Base-by-base conservation (phyloP, 2,888 invertebrate genomes). In the Andricus curvator region DNA sequence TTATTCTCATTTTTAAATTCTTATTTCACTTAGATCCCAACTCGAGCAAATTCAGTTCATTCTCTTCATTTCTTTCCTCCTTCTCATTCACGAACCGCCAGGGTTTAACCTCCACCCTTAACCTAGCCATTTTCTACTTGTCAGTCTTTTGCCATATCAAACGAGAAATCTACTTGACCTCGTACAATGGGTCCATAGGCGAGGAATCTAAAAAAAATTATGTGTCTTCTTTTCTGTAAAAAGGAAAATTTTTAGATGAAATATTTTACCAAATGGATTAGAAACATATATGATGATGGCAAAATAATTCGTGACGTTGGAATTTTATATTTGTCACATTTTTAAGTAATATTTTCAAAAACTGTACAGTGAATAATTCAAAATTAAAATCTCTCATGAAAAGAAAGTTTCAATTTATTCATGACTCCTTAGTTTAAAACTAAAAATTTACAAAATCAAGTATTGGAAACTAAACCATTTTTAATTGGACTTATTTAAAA, bases 11-110 rank as follows among this genome's bases (percentile, higher is more conserved):
- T 25, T 62, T 62, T 62, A 1, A 62, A 62, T 13, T 62, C 25
- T 62, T n/a, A n/a, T 64, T 64, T 64, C 64, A 64, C 64, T 64
- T 64, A 64, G 8, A 29, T 64, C 25, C 8, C 64, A 64, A 17
- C 64, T 64, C 64, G 25, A 64, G 29, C 29, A 64, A 64, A 17
- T 64, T 17, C 25, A 64, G 29, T 29, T 64, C 29, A 25, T 64
- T 64, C 25, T 29, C 17, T 64, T 64, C 17, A 64, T 64, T 64
- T 29, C 0, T 22, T 22, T 48, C 17, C 48, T 64, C 9, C 17
- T 64, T 64, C 64, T 25, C 64, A 29, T 64, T 29, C 29, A 25
- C 1, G 4, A 64, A 64, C 64, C 17, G 64, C 8, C 29, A 2
- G 29, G 64, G 8, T 64, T 64, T 64, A 64, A 64, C 64, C 64